Evolutionary conservation across 2,888 invertebrate genomes (phyloP), one percentile per base, ranked within the genome.

Genomic region (Actias luna): DNA sequence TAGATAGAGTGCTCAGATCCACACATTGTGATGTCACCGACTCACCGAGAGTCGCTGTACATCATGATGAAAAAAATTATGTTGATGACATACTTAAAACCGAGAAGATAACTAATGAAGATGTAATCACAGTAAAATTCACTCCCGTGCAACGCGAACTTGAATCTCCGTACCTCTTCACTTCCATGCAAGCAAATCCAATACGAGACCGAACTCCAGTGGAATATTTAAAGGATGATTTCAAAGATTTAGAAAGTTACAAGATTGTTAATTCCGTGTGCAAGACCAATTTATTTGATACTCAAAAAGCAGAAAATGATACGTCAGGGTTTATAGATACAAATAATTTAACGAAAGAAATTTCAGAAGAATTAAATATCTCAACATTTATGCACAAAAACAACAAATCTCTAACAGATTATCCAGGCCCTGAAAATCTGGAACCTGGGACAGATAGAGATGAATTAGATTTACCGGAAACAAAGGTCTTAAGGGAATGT

Each of bases 81-180:
- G 81, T 93, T 5, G 85, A 90, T 66, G 89, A 90, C 66, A 79
- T 89, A 60, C 70, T 88, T 35, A 89, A 92, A 81, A 92, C 90
- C 5, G 93, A 93, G 77, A 90, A 85, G 0, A 85, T 91, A 60
- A 91, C 89, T 33, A 92, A 92, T 67, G 87, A 92, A 71, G 89
- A 92, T 62, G 87, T 91, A 22, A 84, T 91, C 63, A 89, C 87
- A 71, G 88, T 93, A 0, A 91, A 89, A 74, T 89, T 92, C 65
- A 91, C 90, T 27, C 93, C 93, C 2, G 82, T 92, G 22, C 80
- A 82, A 16, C 79, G 79, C 2, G 90, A 92, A 67, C 71, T 93
- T 35, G 90, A 91, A 59, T 73, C 79, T 46, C 83, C 84, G 22
- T 69, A 80, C 27, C 70, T 82, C 62, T 65, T 80, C 10, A 82